Evolutionary conservation across 1,140 invertebrate genomes (phyloP), one percentile per base, ranked within the genome.

Genomic region (Stratiolaelaps scimitus): DNA sequence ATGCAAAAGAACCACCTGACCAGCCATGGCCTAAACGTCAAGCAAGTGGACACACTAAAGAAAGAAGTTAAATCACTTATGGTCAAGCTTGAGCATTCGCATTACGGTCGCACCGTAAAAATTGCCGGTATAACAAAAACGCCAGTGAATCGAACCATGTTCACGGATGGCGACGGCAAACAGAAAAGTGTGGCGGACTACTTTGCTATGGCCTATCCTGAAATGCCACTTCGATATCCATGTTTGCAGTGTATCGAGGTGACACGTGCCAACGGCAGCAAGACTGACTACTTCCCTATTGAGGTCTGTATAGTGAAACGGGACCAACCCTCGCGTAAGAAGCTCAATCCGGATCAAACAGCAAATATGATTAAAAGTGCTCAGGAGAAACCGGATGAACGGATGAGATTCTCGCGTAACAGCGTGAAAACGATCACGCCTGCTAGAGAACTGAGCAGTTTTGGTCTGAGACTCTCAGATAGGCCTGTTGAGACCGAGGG

Each of bases 261-360:
- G 15, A 17, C 15, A 17, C 17, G 53, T 20, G 17, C 53, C 15
- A 60, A 60, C 53, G 15, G 15, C 2, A 60, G 17, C 1, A 60
- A 60, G 23, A n/a, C 17, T 26, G 53, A 60, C 10, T 60, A 20
- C 23, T 60, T 20, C 10, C 53, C 53, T 2, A 17, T 60, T 15
- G 53, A 60, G 23, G 53, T 60, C 53, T 60, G 53, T 60, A 34
- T 29, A 2, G 34, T 60, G 1, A 60, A 60, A 10, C 26, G 34
- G 4, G 34, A 60, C 23, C 53, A 60, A 34, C 53, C 53, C 2
- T 60, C 26, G 15, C 4, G 53, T 15, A 60, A 26, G 23, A 60
- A 60, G 34, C 23, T 60, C 1, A 34, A 23, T 60, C 23, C 53
- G 4, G 15, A 19, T 2, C 53, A 60, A 60, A 60, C 53, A 5